Conservation (phyloP, 2,797 vertebrate genomes). For the Ibycter americanus region DNA sequence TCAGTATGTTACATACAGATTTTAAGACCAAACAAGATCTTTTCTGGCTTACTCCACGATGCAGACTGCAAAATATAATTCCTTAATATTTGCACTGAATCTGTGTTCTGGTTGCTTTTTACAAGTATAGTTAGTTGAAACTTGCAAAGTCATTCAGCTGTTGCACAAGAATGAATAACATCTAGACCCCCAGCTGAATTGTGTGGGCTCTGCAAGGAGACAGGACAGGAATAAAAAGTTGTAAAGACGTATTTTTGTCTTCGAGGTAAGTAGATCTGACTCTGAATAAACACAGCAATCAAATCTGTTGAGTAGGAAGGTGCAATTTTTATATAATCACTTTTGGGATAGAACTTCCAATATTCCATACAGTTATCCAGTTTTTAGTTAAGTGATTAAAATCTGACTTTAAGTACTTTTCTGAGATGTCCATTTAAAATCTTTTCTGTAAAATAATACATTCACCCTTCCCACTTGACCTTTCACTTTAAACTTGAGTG, state of each 20-base stretch:
- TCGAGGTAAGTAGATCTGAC: constrained; percentile 23
- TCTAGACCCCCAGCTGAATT: background rate
- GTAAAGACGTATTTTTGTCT: constrained; percentile 36
- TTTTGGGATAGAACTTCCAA: constrained; percentile 27
- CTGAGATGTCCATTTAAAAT: background rate
- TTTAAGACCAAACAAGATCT: background rate
- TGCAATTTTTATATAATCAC: constrained; percentile 43
- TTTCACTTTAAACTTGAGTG: background rate
- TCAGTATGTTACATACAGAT: background rate
- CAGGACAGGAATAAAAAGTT: constrained; percentile 7
- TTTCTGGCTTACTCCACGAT: background rate
- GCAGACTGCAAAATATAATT: background rate
- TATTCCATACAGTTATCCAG: background rate
- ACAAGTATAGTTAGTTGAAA: background rate
- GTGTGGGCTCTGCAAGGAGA: constrained; percentile 7
- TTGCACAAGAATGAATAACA: background rate
- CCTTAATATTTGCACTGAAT: background rate
- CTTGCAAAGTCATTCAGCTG: background rate
- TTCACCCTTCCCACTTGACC: background rate
- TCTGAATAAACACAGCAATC: constrained; percentile 30
- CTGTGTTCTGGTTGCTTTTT: background rate
- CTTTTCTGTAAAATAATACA: background rate
- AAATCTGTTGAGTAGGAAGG: constrained; percentile 60
- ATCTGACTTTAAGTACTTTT: background rate
- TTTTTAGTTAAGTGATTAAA: background rate